A percentile compares a stretch with the other conserved stretches of the same genome.
Evolutionary conservation across 2,888 invertebrate genomes (phyloP).

Genomic region (Lypha dubia): DNA sequence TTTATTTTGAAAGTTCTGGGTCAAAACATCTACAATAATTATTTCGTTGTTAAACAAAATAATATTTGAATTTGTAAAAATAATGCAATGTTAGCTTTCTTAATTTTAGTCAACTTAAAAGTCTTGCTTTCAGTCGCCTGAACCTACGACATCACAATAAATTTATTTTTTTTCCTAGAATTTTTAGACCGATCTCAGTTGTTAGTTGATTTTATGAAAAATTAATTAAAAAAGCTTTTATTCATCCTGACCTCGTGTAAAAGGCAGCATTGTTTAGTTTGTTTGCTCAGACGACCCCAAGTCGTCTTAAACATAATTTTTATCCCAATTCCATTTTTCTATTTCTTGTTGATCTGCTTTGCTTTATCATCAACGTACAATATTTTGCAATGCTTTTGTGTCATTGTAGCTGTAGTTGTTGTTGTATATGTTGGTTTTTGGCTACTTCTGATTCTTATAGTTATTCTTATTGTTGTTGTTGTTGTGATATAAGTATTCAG

Average conservation of each 20-base stretch:
- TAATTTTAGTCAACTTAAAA: too few species aligned
- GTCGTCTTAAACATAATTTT: constrained; percentile 72
- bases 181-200: too few species aligned
- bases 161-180: too few species aligned
- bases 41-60: too few species aligned
- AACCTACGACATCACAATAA: too few species aligned
- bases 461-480: constrained; percentile 19
- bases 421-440: constrained; percentile 71
- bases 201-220: too few species aligned
- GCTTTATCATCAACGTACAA: constrained; percentile 67
- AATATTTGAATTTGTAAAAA: too few species aligned
- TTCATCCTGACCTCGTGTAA: constrained; percentile 26
- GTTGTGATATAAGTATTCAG: constrained; percentile 42
- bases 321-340: constrained; percentile 22
- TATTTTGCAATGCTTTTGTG: constrained; percentile 25
- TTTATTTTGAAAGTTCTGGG: too few species aligned
- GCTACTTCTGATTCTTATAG: constrained; percentile 41
- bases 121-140: too few species aligned
- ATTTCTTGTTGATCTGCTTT: constrained; percentile 10
- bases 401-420: constrained; percentile 55
- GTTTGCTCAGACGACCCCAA: constrained; percentile 82
- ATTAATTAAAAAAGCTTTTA: background rate
- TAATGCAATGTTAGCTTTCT: too few species aligned
- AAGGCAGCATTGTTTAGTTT: constrained; percentile 53
- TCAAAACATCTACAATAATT: too few species aligned